A percentile compares a stretch with the other conserved stretches of the same genome.
Evolutionary conservation across 2,888 invertebrate genomes (phyloP).

Genomic region (Amphipyra tragopoginis): DNA sequence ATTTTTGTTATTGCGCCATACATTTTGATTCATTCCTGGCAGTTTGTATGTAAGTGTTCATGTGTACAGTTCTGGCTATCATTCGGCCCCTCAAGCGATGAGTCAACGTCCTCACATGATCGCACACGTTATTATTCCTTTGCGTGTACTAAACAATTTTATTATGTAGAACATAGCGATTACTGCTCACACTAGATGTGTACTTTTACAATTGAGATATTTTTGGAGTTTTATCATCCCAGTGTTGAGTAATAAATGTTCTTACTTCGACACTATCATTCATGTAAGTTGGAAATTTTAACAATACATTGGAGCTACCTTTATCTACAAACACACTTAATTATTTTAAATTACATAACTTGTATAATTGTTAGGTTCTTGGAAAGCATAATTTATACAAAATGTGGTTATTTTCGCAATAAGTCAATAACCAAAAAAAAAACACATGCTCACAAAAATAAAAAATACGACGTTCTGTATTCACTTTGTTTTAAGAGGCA

Average conservation of each 20-base stretch:
- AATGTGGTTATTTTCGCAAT: no score
- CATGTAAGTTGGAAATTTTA: no score
- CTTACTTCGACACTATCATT: neutral
- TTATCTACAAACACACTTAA: no score
- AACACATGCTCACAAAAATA: no score
- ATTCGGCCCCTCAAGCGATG: constrained; percentile 54
- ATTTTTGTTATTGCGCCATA: constrained; percentile 37
- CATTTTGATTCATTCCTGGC: constrained; percentile 46
- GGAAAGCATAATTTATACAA: no score
- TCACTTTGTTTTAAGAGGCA: no score
- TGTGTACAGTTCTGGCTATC: constrained; percentile 40
- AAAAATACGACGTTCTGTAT: no score
- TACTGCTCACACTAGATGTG: constrained; percentile 22
- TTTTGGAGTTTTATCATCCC: constrained; percentile 9
- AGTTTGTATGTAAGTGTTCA: constrained; percentile 50
- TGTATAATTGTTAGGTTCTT: no score
- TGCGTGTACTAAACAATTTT: constrained; percentile 70
- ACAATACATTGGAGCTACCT: neutral
- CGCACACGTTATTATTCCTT: constrained; percentile 62
- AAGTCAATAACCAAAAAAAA: no score
- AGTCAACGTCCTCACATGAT: constrained; percentile 66
- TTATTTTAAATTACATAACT: no score
- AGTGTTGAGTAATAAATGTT: neutral
- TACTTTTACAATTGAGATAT: constrained; percentile 8
- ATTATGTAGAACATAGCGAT: constrained; percentile 46